Evolutionary conservation across 2,888 invertebrate genomes (phyloP).

Genomic region (Zaprionus bogoriensis): DNA sequence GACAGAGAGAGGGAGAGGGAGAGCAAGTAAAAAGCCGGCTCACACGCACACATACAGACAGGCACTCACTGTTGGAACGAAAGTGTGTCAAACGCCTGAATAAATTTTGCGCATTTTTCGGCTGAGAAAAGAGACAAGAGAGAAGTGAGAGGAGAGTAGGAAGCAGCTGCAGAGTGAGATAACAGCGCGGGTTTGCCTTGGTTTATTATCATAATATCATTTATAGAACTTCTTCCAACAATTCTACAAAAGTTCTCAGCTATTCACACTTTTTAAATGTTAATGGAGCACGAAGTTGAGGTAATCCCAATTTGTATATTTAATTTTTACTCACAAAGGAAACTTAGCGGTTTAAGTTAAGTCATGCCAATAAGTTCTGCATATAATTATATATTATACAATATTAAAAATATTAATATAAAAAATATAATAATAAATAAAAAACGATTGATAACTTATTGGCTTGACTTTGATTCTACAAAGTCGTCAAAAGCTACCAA

Average conservation of each 20-base stretch:
- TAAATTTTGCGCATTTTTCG: constrained; percentile 58
- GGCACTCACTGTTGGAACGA: constrained; percentile 34
- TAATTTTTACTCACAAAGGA: neutral
- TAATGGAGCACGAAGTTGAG: neutral
- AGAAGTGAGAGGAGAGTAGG: neutral
- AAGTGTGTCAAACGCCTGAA: constrained; percentile 77
- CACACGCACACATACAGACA: constrained; percentile 9
- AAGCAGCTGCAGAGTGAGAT: constrained; percentile 2
- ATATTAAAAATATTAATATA: too few relatives aligned
- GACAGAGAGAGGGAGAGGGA: constrained; percentile 33
- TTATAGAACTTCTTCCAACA: neutral
- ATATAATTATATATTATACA: too few relatives aligned
- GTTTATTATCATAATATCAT: neutral
- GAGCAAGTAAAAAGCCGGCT: constrained; percentile 37
- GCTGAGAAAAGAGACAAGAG: constrained; percentile 30
- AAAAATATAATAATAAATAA: too few relatives aligned
- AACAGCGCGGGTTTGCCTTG: neutral
- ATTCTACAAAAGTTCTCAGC: neutral
- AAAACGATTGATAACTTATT: too few relatives aligned
- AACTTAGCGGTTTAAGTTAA: neutral
- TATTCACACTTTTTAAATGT: neutral
- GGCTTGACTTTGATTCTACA: too few relatives aligned
- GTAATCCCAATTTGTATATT: neutral
- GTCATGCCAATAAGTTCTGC: too few relatives aligned
- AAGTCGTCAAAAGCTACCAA: too few relatives aligned